Base-by-base conservation (phyloP, 2,888 invertebrate species). In the Prenolepis imparis region DNA sequence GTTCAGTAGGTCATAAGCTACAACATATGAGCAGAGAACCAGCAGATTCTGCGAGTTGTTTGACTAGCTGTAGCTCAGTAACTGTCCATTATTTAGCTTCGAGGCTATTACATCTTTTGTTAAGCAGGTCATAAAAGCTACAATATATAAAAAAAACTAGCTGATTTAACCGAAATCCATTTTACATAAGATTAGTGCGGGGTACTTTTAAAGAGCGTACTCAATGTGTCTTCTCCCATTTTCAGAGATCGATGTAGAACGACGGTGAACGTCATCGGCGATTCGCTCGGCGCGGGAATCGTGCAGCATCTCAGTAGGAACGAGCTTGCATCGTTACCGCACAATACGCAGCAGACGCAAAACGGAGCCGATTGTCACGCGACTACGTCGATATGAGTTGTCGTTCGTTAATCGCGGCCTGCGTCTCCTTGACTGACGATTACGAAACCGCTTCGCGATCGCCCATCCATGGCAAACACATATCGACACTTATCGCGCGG, bases 261-360 rank as follows among this genome's bases (percentile, higher is more conserved):
- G 95, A 94, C 96, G 94, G 92, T 97, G 66, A 97, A 97, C 92
- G 97, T 97, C 11, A 95, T 96, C 87, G 97, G 97, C 9, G 97
- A 97, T 92, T 96, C 96, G 0, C 95, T 97, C 59, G 97, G 97
- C 1, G 97, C 97, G 3, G 97, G 96, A 3, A 96, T 97, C 85
- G 97, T 97, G 12, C 95, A 96, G 86, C 95, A 96, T 90, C 92
- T 96, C 84, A 96, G 96, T 92, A 95, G 95, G 90, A 92, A 95
- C 52, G 96, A 96, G 82, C 91, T 96, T 66, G 93, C 94, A 28
- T 91, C 94, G 55, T 86, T 95, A 88, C 94, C 94, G 0, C 93
- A 91, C 48, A 90, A 81, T 59, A 21, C 77, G 4, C 87, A 85
- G 12, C 91, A 90, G 80, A 84, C 87, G 36, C 90, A 91, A 75